Evolutionary conservation across 1,140 invertebrate species (phyloP), one percentile per base, ranked within the genome.

Genomic region (Drepana arcuata): DNA sequence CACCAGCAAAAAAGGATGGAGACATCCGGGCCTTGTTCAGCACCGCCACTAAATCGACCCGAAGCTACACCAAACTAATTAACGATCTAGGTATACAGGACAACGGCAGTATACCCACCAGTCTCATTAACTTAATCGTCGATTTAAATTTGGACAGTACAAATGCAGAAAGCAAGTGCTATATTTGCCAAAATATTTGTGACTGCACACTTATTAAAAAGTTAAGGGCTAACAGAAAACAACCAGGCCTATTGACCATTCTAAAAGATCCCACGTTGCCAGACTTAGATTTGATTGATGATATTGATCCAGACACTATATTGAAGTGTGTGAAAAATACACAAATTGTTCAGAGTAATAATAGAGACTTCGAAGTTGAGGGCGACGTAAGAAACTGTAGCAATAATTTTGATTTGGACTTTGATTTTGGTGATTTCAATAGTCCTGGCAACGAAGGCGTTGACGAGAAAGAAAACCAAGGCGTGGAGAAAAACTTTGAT

Each of bases 21-120:
- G 86, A 81, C 44, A 84, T 68, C 43, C 59, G 51, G 68, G 85
- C 77, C 46, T 64, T 67, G 40, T 85, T 72, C 63, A 84, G 69
- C 45, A 86, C 57, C 16, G 52, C 64, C 2, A 80, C 69, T 0
- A 83, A 77, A 59, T 73, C 69, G 6, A 74, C 70, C 7, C 75
- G 75, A 48, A 68, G 48, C 56, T 72, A 75, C 33, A 74, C 71
- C 1, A 80, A 82, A 62, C 15, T 70, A 24, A 63, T 77, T 16
- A 72, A 54, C 26, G 69, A 82, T 40, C 42, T 80, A 36, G 62
- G 63, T 27, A 41, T 70, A n/a, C 50, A 61, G 38, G 55, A 66
- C 26, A 31, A 55, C 28, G 52, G 42, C 0, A 61, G 55, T 28
- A 32, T 81, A 31, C 52, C 79, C 7, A 69, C 67, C 2, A 34